Evolutionary conservation across 92 coral and sea anemone genomes (phyloP).

Genomic region (Zoanthus solanderi): DNA sequence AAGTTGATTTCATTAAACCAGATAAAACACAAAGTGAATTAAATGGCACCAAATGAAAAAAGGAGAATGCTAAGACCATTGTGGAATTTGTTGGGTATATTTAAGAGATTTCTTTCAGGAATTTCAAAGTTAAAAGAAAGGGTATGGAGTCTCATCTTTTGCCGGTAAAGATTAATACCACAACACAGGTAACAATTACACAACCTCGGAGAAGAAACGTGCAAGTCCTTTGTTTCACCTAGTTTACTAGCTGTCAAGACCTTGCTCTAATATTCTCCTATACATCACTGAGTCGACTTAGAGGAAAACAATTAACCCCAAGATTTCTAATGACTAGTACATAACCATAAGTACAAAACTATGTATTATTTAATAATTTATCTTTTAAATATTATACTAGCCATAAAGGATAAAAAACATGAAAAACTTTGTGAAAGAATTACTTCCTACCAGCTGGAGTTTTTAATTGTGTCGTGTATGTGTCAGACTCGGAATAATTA

Average conservation of each 20-base stretch:
- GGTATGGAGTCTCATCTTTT: too few species aligned
- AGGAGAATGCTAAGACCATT: too few species aligned
- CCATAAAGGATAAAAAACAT: neutral
- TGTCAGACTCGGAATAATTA: too few species aligned
- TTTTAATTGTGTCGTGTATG: too few species aligned
- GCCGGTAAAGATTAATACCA: neutral
- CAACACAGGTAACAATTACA: neutral
- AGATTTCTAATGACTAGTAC: neutral
- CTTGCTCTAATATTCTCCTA: slow-evolving; percentile 1
- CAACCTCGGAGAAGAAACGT: neutral
- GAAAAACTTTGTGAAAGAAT: neutral
- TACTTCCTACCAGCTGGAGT: neutral
- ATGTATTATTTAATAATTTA: neutral
- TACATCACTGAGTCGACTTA: neutral
- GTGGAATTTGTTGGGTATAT: too few species aligned
- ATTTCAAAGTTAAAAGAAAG: too few species aligned
- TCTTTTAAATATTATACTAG: neutral
- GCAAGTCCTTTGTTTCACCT: neutral
- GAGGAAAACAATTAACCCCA: too few species aligned
- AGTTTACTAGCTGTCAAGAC: neutral
- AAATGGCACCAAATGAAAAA: too few species aligned
- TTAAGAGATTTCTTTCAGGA: too few species aligned
- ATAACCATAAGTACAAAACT: slow-evolving; percentile 1
- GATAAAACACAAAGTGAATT: too few species aligned
- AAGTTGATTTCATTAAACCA: too few species aligned